A percentile compares a stretch with the other conserved stretches of the same genome.
These are phyloP conservation scores for Gryllus bimaculatus DNA, from an alignment of 1,140 invertebrate genomes.

Conservation along the genomic window DNA sequence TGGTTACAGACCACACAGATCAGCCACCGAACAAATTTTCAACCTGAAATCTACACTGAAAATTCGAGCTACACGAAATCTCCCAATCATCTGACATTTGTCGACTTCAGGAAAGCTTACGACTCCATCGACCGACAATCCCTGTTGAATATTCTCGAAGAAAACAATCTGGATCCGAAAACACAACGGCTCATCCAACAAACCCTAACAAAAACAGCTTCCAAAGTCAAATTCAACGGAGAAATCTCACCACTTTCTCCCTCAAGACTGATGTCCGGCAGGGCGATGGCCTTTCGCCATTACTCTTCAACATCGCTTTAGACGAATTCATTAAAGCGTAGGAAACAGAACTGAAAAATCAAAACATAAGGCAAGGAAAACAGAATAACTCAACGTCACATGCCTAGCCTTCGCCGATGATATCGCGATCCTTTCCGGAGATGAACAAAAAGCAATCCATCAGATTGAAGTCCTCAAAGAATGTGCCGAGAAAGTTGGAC, in stretches of 20 bases:
- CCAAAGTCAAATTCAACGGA: too few relatives aligned
- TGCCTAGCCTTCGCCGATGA: constrained; percentile 4
- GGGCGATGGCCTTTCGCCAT: background rate
- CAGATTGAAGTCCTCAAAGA: background rate
- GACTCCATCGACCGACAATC: background rate
- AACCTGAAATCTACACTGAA: constrained; percentile 10
- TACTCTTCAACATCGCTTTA: background rate
- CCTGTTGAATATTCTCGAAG: background rate
- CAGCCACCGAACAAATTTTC: background rate
- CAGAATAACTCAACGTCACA: background rate
- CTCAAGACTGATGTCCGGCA: background rate
- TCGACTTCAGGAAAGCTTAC: constrained; percentile 11
- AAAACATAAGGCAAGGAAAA: background rate
- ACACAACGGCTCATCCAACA: constrained; percentile 6
- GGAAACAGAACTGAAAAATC: constrained; percentile 5
- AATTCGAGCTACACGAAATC: background rate
- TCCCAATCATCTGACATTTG: constrained; percentile 8
- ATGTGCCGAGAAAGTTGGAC: too few relatives aligned
- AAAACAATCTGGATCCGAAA: background rate
- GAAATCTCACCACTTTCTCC: background rate
- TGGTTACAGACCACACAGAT: background rate
- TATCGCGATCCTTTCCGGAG: background rate
- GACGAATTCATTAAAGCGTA: background rate
- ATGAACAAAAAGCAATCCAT: background rate
- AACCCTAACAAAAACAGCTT: background rate